These are phyloP conservation scores for Cecropterus lyciades DNA, from an alignment of 1,140 invertebrate species.

Conservation along the genomic window DNA sequence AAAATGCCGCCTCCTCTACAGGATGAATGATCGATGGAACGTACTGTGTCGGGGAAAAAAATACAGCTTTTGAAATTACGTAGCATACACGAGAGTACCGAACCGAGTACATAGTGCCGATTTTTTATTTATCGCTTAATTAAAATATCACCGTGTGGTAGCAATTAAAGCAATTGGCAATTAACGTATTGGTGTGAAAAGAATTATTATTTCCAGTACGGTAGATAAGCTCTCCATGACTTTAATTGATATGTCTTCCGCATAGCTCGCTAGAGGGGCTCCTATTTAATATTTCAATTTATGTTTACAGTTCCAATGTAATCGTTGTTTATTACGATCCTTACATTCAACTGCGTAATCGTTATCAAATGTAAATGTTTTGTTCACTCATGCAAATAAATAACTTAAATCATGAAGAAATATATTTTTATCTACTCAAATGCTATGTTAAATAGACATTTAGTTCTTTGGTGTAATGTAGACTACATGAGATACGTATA, in stretches of 20 bases:
- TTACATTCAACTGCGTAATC: too few species aligned
- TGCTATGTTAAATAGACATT: too few species aligned
- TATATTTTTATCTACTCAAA: too few species aligned
- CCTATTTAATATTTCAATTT: slow-evolving; percentile 2
- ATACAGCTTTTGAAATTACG: slow-evolving; percentile 3
- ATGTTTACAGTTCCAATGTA: not conserved
- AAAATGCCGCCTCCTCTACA: not conserved
- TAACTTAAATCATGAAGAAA: too few species aligned
- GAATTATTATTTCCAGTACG: slow-evolving; percentile 18
- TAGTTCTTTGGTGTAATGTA: too few species aligned
- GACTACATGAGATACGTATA: too few species aligned
- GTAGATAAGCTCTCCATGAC: slow-evolving; percentile 3
- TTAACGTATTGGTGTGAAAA: slow-evolving; percentile 25
- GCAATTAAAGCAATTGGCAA: slow-evolving; percentile 23
- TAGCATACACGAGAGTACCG: not conserved
- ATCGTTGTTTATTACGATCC: not conserved
- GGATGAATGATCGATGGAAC: not conserved
- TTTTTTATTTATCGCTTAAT: slow-evolving; percentile 12
- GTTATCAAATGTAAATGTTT: too few species aligned
- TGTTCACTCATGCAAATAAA: too few species aligned
- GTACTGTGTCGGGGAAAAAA: not conserved
- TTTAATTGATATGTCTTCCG: slow-evolving; percentile 21
- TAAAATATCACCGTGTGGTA: slow-evolving; percentile 5
- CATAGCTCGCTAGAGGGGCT: not conserved
- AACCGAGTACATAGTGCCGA: not conserved